Conservation (phyloP, 2,888 invertebrate species). For the Laspeyria flexula region DNA sequence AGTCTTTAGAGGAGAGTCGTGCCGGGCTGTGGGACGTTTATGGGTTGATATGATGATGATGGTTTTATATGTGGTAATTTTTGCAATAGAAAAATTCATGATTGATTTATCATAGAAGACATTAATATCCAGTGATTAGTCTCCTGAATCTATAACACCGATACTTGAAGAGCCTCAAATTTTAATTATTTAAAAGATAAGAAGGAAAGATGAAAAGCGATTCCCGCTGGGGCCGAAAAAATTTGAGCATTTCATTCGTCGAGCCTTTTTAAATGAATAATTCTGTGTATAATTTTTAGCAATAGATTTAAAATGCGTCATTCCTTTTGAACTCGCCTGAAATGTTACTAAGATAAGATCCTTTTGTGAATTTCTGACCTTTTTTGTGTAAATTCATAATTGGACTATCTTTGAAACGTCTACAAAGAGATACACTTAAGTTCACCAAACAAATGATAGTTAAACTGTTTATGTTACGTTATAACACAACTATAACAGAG, state of each 20-base stretch:
- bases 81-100: too few species aligned
- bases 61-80: too few species aligned
- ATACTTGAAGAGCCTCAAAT: conserved; percentile 47
- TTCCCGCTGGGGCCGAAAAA: conserved; percentile 48
- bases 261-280: conserved; percentile 63
- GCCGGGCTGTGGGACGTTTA: too few species aligned
- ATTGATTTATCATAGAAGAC: too few species aligned
- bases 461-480: conserved; percentile 5
- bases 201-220: conserved; percentile 50
- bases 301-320: conserved; percentile 56
- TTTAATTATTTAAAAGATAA: conserved; percentile 62
- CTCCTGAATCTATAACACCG: conserved; percentile 39
- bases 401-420: conserved; percentile 32
- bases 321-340: conserved; percentile 47
- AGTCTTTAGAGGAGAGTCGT: too few species aligned
- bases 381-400: conserved; percentile 42
- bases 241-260: conserved; percentile 48
- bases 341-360: conserved; percentile 43
- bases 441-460: conserved; percentile 8
- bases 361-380: conserved; percentile 41
- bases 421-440: conserved; percentile 20
- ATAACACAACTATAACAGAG: neutral
- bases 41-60: too few species aligned
- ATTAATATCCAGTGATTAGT: conserved; percentile 2
- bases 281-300: conserved; percentile 58